Percentiles rank a stretch among this genome's conserved stretches.
These are phyloP conservation scores for Beaufortia kweichowensis DNA, from an alignment of 2,113 vertebrate species.

Conservation along the genomic window DNA sequence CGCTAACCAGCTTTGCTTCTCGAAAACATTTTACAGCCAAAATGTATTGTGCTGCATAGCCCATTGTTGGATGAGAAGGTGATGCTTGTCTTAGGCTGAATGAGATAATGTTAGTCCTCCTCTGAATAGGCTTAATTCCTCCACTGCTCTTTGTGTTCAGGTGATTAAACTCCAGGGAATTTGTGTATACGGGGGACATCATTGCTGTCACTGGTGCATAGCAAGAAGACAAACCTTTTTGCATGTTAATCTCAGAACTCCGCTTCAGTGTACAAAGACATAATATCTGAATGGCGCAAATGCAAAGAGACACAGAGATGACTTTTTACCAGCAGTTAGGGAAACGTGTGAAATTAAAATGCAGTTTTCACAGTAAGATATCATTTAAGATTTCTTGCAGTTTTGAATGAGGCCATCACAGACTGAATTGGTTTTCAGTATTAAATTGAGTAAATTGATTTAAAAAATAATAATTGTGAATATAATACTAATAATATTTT, in stretches of 20 bases:
- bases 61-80: constrained; percentile 71
- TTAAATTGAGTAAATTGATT: too few species aligned
- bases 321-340: constrained; percentile 13
- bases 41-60: constrained; percentile 60
- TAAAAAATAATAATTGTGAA: too few species aligned
- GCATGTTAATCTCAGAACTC: constrained; percentile 68
- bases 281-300: constrained; percentile 32
- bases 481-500: not conserved
- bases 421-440: not conserved
- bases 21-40: constrained; percentile 69
- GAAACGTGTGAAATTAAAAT: not conserved
- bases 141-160: constrained; percentile 63
- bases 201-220: constrained; percentile 68
- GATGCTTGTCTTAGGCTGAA: constrained; percentile 73
- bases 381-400: not conserved
- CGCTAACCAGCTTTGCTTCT: constrained; percentile 71
- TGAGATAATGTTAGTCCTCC: constrained; percentile 70
- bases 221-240: constrained; percentile 65
- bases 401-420: not conserved
- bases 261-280: constrained; percentile 45
- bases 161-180: constrained; percentile 71
- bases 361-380: not conserved
- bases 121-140: constrained; percentile 64
- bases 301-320: not conserved
- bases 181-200: constrained; percentile 64